Evolutionary conservation across 2,888 invertebrate genomes (phyloP).

Genomic region (Epinotia nisella): DNA sequence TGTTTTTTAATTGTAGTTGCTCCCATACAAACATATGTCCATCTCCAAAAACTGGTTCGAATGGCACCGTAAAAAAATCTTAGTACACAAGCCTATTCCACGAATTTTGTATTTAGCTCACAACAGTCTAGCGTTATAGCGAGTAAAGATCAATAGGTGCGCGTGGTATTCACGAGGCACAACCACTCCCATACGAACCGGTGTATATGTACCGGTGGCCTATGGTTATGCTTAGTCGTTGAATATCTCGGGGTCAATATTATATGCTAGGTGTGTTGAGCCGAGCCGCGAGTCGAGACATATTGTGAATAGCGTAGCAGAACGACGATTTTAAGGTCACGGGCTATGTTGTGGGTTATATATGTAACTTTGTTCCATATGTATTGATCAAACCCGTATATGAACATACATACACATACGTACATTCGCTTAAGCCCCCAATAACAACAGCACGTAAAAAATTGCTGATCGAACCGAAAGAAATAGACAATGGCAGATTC

Average conservation of each 20-base stretch:
- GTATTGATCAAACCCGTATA: neutral
- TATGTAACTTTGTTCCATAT: neutral
- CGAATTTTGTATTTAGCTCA: neutral
- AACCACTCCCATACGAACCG: neutral
- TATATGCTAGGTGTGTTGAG: neutral
- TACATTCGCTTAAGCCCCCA: too few species aligned
- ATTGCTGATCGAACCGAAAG: too few species aligned
- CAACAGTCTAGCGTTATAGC: neutral
- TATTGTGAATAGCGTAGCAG: neutral
- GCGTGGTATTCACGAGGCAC: neutral
- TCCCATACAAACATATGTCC: too few species aligned
- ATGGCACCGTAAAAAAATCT: too few species aligned
- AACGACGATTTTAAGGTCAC: conserved; percentile 3
- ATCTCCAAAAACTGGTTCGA: too few species aligned
- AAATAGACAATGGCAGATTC: too few species aligned
- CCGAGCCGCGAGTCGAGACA: neutral
- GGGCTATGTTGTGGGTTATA: neutral
- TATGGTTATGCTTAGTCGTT: neutral
- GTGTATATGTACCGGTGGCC: neutral
- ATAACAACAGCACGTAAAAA: too few species aligned
- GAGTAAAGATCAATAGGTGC: conserved; percentile 7
- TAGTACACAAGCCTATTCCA: too few species aligned
- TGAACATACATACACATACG: too few species aligned
- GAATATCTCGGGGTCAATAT: neutral
- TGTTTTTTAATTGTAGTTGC: too few species aligned